Conservation (phyloP, 2,113 vertebrate species). For the Ameiurus melas region DNA sequence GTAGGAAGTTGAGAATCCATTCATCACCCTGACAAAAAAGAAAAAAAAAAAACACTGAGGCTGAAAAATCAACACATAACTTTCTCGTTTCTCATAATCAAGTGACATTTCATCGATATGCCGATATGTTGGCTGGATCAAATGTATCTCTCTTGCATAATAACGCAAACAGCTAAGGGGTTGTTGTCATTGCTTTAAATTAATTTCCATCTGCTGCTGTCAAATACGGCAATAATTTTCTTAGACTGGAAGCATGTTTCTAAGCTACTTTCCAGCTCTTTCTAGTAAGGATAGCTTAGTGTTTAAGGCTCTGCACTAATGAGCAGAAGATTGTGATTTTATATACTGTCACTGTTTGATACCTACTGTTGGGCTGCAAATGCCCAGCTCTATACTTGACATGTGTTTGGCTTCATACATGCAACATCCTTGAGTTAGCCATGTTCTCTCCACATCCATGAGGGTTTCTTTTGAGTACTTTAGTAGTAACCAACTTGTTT, state of each 20-base stretch:
- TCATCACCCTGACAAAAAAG: slow-evolving; percentile 19
- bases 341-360: not conserved
- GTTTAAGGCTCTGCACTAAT: not conserved
- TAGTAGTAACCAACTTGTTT: not conserved
- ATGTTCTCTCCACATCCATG: too few relatives aligned
- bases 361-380: not conserved
- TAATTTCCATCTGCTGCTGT: not conserved
- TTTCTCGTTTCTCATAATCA: not conserved
- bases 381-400: not conserved
- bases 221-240: not conserved
- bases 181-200: not conserved
- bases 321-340: not conserved
- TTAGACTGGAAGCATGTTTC: not conserved
- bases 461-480: not conserved
- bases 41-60: not conserved
- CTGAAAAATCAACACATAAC: not conserved
- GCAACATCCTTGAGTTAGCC: not conserved
- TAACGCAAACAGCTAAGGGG: not conserved
- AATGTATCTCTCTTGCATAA: not conserved
- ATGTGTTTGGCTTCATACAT: not conserved
- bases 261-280: not conserved
- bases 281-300: not conserved
- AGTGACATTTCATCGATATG: not conserved
- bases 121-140: not conserved
- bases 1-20: not conserved